phyloP scores from a whole-genome alignment of 2,888 invertebrate genomes.

The Drosophila meridiana region DNA sequence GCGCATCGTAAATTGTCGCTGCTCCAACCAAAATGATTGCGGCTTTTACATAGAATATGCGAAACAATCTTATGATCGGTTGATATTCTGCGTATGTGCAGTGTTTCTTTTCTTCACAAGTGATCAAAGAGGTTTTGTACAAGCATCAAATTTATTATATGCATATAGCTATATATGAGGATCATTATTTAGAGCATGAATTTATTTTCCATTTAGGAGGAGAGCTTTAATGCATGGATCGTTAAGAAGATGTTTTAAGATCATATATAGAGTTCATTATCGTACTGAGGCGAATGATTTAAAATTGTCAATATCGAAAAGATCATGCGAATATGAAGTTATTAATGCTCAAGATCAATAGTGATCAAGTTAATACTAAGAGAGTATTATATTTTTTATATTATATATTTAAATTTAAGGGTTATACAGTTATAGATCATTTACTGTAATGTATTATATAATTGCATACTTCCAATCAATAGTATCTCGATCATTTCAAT shows the following conservation, averaged over 20 bases:
- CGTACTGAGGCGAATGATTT: neutral
- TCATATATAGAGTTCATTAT: neutral
- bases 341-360: neutral
- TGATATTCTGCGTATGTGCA: neutral
- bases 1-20: conserved; percentile 82
- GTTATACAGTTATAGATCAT: neutral
- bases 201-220: neutral
- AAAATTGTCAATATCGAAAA: neutral
- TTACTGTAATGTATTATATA: neutral
- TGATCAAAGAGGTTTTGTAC: neutral
- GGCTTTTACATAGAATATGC: conserved; percentile 20
- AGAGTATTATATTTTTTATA: too few relatives aligned
- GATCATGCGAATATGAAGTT: neutral
- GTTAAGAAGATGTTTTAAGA: neutral
- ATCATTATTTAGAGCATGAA: neutral
- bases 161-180: neutral
- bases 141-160: neutral
- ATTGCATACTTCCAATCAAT: neutral
- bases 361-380: too few relatives aligned
- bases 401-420: neutral
- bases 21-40: conserved; percentile 12
- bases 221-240: neutral
- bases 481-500: neutral
- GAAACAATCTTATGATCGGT: neutral
- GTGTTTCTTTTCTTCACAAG: too few relatives aligned